Evolutionary conservation across 2,113 vertebrate species (phyloP).

Genomic region (Pandion haliaetus): DNA sequence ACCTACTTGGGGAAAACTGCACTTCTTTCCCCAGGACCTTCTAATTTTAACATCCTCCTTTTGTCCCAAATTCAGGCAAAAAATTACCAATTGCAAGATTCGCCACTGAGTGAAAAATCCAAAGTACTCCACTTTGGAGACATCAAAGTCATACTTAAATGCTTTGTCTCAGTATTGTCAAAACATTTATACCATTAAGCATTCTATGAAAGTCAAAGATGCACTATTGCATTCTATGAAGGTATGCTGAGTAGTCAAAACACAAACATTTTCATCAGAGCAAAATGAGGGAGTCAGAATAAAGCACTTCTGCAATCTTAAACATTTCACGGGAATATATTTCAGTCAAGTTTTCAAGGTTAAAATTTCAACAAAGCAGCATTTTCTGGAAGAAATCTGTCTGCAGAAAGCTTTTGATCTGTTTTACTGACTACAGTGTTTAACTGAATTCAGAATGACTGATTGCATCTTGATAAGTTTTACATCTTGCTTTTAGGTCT

Average conservation of each 20-base stretch:
- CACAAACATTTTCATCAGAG: neutral
- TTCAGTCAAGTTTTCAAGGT: slow-evolving; percentile 15
- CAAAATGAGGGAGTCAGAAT: neutral
- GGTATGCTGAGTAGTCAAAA: slow-evolving; percentile 12
- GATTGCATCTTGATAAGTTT: neutral
- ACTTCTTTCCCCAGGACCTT: neutral
- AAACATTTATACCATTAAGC: neutral
- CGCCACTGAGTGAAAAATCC: neutral
- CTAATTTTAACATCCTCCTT: neutral
- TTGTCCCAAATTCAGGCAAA: neutral
- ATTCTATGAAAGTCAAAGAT: neutral
- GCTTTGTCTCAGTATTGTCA: slow-evolving; percentile 16
- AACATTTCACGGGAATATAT: neutral
- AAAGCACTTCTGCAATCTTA: neutral
- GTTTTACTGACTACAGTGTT: neutral
- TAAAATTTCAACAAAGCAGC: neutral
- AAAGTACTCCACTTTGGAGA: neutral
- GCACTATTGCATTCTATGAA: neutral
- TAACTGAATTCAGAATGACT: neutral
- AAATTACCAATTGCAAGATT: neutral
- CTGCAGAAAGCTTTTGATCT: slow-evolving; percentile 7
- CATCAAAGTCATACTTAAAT: neutral
- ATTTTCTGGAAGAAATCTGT: neutral
- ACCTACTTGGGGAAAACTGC: neutral
- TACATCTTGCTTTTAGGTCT: slow-evolving; percentile 68